A percentile compares a stretch with the other conserved stretches of the same genome.
Evolutionary conservation across 2,797 vertebrate species (phyloP).

Genomic region (Mallotus villosus): DNA sequence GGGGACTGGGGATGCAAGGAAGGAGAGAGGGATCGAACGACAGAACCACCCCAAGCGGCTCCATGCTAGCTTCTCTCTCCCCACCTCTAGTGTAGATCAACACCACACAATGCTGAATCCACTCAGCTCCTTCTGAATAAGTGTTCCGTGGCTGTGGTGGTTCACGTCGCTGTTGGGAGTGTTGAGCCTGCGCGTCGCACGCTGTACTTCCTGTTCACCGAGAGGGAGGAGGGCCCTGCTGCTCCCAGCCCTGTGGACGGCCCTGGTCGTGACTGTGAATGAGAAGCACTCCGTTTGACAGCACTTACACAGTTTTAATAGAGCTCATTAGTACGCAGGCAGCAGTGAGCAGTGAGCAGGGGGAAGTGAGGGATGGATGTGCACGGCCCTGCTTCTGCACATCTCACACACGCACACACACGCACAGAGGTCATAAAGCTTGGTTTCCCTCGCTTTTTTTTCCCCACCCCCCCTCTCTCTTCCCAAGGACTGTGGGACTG

Average conservation of each 20-base stretch:
- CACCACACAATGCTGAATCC: too few relatives aligned
- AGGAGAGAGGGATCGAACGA: conserved; percentile 1
- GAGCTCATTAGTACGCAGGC: conserved; percentile 46
- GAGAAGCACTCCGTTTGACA: conserved; percentile 42
- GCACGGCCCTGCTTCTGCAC: conserved; percentile 21
- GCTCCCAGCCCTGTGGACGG: background rate
- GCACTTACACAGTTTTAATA: conserved; percentile 59
- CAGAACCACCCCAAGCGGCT: background rate
- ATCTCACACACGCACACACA: conserved; percentile 23
- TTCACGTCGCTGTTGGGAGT: background rate
- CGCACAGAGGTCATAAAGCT: conserved; percentile 63
- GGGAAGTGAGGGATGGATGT: conserved; percentile 56
- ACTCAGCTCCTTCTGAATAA: too few relatives aligned
- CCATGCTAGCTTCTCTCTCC: background rate
- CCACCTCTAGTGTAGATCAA: background rate
- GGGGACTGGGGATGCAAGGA: background rate
- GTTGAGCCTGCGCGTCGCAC: background rate
- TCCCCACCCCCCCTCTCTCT: conserved; percentile 51
- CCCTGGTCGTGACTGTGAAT: conserved; percentile 35
- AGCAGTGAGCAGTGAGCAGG: too few relatives aligned
- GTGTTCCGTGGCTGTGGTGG: too few relatives aligned
- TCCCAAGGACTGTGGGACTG: conserved; percentile 51
- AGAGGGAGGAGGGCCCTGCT: background rate
- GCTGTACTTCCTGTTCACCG: too few relatives aligned
- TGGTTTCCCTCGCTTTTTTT: conserved; percentile 46